phyloP scores from a whole-genome alignment of 2,888 invertebrate genomes.

The Ichneumoninae sp. region DNA sequence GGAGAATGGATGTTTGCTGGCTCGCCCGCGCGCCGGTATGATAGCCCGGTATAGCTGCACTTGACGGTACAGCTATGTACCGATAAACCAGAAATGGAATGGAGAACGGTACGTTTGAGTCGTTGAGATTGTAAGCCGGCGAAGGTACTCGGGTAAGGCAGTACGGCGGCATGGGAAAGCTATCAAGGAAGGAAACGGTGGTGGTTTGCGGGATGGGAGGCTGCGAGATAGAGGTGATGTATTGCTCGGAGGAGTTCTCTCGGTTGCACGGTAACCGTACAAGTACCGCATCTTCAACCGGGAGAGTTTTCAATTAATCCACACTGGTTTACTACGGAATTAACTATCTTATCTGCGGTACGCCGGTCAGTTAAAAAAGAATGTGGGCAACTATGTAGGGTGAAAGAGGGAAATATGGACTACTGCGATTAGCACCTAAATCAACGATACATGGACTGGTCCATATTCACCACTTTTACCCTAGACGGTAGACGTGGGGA shows the following conservation, averaged over 20 bases:
- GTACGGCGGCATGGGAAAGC: constrained; percentile 34
- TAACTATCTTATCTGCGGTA: neutral
- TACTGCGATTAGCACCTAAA: too few species aligned
- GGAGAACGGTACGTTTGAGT: constrained; percentile 8
- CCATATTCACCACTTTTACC: too few species aligned
- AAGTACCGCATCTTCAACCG: constrained; percentile 15
- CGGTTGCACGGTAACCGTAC: constrained; percentile 30
- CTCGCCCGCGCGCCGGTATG: neutral
- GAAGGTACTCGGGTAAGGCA: neutral
- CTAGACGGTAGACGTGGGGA: too few species aligned
- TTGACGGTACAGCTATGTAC: neutral
- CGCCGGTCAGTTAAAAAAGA: neutral
- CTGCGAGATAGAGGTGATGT: constrained; percentile 5
- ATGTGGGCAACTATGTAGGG: too few species aligned
- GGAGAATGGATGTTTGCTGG: constrained; percentile 18
- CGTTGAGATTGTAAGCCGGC: constrained; percentile 6
- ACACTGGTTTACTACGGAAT: neutral
- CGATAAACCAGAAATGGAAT: constrained; percentile 34
- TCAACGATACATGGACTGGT: neutral
- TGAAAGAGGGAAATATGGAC: neutral
- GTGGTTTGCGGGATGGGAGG: constrained; percentile 21
- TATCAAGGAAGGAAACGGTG: constrained; percentile 45
- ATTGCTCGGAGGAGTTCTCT: neutral
- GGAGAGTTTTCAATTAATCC: neutral
- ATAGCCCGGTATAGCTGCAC: constrained; percentile 6